Base-by-base conservation (phyloP, 2,888 invertebrate genomes). In the Archaeoteleia sp. region DNA sequence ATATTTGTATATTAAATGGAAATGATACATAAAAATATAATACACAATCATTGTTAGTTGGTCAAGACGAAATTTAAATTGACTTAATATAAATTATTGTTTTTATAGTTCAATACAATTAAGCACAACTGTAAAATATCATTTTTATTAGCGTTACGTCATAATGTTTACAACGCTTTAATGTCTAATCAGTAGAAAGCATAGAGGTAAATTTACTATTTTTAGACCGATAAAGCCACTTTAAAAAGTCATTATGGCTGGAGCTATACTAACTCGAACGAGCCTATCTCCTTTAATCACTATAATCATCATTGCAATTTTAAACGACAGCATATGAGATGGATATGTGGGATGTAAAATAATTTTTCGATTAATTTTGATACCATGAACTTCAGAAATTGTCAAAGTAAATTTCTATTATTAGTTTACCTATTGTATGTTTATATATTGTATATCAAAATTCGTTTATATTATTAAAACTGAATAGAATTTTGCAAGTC, bases 281-380 rank as follows among this genome's bases (percentile, higher is more conserved):
- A 12, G 9, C 10, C 34, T 17, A 39, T 51, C 49, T 37, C 29
- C 49, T 51, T 51, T 51, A 51, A 34, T 51, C 39, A 20, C 29
- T 17, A 29, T 30, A 27, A 39, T 39, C 37, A 20, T 17, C 12
- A 39, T 39, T 25, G 34, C 35, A 23, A 17, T 46, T 39, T 39
- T 12, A 39, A 37, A 37, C 29, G 20, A 20, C 10, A 5, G 14
- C 29, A 39, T 20, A n/a, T 20, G 30, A 51, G 10, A 51, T n/a
- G 20, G 12, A 29, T 35, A 7, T 9, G 20, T 12, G 13, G 5
- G 20, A 4, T 29, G 17, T 17, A 48, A 48, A 48, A 37, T 37
- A 27, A 12, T 37, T 10, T 27, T 13, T 35, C 17, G 25, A 25
- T 27, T 25, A 37, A 15, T 7, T 35, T 48, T 35, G 13, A 48